phyloP scores from a whole-genome alignment of 92 coral and sea anemone species.

The Parazoanthus atlanticus region DNA sequence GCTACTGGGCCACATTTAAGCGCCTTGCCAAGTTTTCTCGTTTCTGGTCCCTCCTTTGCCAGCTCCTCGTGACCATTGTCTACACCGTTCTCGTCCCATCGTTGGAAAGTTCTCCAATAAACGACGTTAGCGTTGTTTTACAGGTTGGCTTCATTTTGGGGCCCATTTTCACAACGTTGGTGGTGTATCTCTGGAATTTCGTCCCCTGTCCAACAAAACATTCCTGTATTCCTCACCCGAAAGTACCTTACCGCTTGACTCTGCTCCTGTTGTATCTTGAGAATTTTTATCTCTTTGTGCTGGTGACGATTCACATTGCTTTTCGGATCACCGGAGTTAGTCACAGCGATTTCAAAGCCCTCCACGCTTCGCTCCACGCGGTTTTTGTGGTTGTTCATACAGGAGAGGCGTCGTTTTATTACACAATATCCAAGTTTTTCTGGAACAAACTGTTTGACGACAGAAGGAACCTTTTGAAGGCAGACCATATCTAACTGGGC shows the following conservation, averaged over 20 bases:
- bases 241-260: constrained; percentile 16
- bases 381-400: constrained; percentile 31
- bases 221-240: not conserved
- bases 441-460: constrained; percentile 61
- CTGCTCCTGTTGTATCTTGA: constrained; percentile 38
- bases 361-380: constrained; percentile 33
- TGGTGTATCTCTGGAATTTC: constrained; percentile 40
- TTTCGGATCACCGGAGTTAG: constrained; percentile 49
- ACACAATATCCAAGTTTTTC: constrained; percentile 47
- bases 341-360: not conserved
- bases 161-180: constrained; percentile 21
- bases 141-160: constrained; percentile 42
- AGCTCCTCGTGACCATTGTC: constrained; percentile 27
- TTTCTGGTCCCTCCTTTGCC: constrained; percentile 27
- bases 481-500: constrained; percentile 1
- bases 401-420: constrained; percentile 54
- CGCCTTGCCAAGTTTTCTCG: constrained; percentile 45
- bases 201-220: constrained; percentile 48
- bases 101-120: constrained; percentile 2
- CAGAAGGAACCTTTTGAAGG: constrained; percentile 37
- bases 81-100: constrained; percentile 41
- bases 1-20: constrained; percentile 46
- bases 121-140: not conserved
- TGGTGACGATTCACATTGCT: constrained; percentile 51
- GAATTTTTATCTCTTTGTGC: constrained; percentile 42